A percentile compares a stretch with the other conserved stretches of the same genome.
Evolutionary conservation across 1,140 invertebrate genomes (phyloP).

Genomic region (Drosophila albomicans): DNA sequence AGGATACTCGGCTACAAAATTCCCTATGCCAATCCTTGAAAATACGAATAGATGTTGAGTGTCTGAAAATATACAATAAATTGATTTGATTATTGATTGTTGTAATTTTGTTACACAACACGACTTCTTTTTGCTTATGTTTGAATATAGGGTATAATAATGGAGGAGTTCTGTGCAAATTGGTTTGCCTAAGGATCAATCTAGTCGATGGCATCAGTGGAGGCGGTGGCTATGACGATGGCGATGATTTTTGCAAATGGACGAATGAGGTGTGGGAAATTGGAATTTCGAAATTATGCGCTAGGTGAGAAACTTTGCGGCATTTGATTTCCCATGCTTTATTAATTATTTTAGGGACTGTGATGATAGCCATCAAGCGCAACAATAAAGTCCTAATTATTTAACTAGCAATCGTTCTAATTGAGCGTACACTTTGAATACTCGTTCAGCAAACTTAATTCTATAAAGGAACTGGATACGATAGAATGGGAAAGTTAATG

Average conservation of each 20-base stretch:
- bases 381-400: not conserved
- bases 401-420: not conserved
- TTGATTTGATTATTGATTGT: too few relatives aligned
- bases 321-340: slow-evolving; percentile 80
- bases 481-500: too few relatives aligned
- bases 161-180: slow-evolving; percentile 34
- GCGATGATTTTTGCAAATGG: slow-evolving; percentile 57
- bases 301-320: slow-evolving; percentile 80
- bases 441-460: too few relatives aligned
- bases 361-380: slow-evolving; percentile 58
- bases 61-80: too few relatives aligned
- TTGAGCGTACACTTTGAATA: not conserved
- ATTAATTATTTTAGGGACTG: slow-evolving; percentile 68
- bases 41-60: too few relatives aligned
- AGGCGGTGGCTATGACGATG: not conserved
- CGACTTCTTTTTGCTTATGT: too few relatives aligned
- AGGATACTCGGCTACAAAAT: too few relatives aligned
- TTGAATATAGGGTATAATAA: slow-evolving; percentile 19
- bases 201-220: too few relatives aligned
- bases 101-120: too few relatives aligned
- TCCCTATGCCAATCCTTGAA: too few relatives aligned
- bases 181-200: too few relatives aligned
- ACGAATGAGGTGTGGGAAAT: slow-evolving; percentile 70
- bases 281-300: slow-evolving; percentile 67
- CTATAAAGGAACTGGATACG: too few relatives aligned